A percentile compares a stretch with the other conserved stretches of the same genome.
phyloP scores from a whole-genome alignment of 2,888 invertebrate genomes.

The Eledona agricola region DNA sequence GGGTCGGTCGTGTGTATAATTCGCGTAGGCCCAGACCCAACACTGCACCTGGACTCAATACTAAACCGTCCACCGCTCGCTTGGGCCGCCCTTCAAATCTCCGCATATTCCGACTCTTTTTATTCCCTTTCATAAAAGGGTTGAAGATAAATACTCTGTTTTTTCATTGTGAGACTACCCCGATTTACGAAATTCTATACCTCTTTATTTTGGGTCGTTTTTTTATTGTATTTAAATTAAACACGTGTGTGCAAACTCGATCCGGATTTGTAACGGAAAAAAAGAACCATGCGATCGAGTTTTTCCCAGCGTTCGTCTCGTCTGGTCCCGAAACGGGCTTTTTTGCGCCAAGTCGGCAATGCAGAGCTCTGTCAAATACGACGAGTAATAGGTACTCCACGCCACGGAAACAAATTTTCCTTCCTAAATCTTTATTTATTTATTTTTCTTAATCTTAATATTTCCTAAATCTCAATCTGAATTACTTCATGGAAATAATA shows the following conservation, averaged over 20 bases:
- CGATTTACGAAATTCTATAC: conserved; percentile 55
- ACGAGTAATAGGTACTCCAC: too few species aligned
- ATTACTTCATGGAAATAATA: too few species aligned
- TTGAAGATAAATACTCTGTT: conserved; percentile 39
- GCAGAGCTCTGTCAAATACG: too few species aligned
- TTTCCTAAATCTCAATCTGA: too few species aligned
- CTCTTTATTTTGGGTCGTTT: conserved; percentile 56
- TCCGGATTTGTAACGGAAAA: conserved; percentile 32
- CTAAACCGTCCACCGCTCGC: conserved; percentile 1
- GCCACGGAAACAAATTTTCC: too few species aligned
- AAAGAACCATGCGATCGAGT: too few species aligned
- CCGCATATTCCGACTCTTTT: conserved; percentile 14
- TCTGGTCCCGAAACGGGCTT: too few species aligned
- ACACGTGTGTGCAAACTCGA: conserved; percentile 45
- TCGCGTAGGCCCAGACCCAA: conserved; percentile 5
- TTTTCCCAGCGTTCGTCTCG: too few species aligned
- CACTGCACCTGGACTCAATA: conserved; percentile 1
- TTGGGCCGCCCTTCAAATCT: conserved; percentile 20
- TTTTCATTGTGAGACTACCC: conserved; percentile 33
- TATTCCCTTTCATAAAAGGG: conserved; percentile 29
- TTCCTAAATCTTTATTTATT: too few species aligned
- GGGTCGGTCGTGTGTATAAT: conserved; percentile 23
- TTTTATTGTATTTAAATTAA: conserved; percentile 53
- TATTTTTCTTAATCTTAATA: too few species aligned
- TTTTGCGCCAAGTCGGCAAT: too few species aligned